Base-by-base conservation (phyloP, 2,113 vertebrate genomes). In the Melanotaenia duboulayi region DNA sequence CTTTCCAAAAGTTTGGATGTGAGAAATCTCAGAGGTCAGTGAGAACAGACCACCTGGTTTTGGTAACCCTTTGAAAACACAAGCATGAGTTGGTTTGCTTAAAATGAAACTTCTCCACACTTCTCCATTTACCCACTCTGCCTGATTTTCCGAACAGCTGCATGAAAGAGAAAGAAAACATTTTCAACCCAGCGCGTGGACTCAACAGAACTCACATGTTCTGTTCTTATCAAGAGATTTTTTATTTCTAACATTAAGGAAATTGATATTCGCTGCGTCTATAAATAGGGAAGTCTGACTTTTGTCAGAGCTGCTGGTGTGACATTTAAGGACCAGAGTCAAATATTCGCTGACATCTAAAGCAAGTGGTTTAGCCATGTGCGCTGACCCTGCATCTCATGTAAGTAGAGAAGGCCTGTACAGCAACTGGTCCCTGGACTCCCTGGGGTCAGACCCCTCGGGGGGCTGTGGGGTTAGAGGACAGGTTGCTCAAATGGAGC, bases 341-440 rank as follows among this genome's bases (percentile, higher is more conserved):
- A 87, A 87, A 80, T 51, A 80, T 74, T 64, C 13, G 5, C 78
- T 19, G 76, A 78, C 80, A 68, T 69, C 64, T 78, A 65, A 80
- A 83, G 70, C 89, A 90, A 89, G 81, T 87, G 84, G 49, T 49
- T 49, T 0, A 1, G 66, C 65, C 66, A 67, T 67, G 76, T 81
- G 76, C 52, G 58, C 4, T 23, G 72, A 80, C 71, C 74, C 79
- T 50, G 44, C 37, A 17, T 52, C 40, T 51, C 49, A n/a, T 4
- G 19, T 24, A 52, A 70, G 57, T 0, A 50, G 57, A 82, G 54
- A 65, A 67, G 64, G 17, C 76, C 71, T 48, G 55, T 16, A 23
- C 65, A 74, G 67, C 91, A 92, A 84, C 91, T 92, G 91, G 74
- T 81, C 81, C 78, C 74, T 22, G 44, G 59, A 74, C 57, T 35